Conservation (phyloP, 2,797 vertebrate species). For the Graptemys geographica region DNA sequence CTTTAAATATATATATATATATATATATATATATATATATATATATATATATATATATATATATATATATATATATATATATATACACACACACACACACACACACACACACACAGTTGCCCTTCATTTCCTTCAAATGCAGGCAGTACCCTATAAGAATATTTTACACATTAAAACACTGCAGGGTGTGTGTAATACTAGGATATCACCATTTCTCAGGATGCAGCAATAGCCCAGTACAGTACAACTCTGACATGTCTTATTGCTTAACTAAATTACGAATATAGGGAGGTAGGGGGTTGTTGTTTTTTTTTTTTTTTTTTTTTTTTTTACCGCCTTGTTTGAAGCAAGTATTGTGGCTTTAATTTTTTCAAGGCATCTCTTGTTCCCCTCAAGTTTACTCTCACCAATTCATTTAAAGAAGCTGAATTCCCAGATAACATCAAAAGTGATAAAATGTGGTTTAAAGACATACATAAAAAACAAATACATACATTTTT, state of each 20-base stretch:
- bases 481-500: neutral
- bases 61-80: accelerated
- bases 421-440: neutral
- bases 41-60: too few species aligned
- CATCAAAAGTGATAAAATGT: neutral
- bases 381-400: neutral
- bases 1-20: too few species aligned
- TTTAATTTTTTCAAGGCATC: neutral
- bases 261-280: neutral
- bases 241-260: neutral
- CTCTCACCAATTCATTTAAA: neutral
- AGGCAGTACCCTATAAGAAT: neutral
- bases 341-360: neutral
- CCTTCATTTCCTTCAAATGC: neutral
- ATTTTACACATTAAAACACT: neutral
- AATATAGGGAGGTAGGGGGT: neutral
- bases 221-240: neutral
- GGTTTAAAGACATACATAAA: neutral
- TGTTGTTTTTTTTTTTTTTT: too few species aligned
- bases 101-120: neutral
- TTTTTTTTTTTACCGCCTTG: neutral
- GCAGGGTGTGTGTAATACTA: neutral
- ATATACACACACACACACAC: too few species aligned
- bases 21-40: too few species aligned
- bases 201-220: neutral